Evolutionary conservation across 1,140 invertebrate species (phyloP).

Genomic region (Trinorchestia longiramus): DNA sequence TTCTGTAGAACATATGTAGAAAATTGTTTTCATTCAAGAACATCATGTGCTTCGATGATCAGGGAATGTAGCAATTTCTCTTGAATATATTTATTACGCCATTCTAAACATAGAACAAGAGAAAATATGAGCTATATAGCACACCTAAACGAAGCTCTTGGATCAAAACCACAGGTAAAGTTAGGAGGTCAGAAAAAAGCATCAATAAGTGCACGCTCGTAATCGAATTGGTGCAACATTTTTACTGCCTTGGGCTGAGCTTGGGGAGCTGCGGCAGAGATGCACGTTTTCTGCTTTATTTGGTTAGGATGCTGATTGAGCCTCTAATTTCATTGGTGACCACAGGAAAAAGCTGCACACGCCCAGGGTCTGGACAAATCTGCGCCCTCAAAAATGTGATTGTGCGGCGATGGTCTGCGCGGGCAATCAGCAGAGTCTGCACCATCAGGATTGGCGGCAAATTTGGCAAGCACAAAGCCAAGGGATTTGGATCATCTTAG

Average conservation of each 20-base stretch:
- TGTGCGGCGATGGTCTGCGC: background rate
- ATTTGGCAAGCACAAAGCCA: slow-evolving; percentile 40
- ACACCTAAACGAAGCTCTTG: background rate
- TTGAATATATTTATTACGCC: background rate
- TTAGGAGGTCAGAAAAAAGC: background rate
- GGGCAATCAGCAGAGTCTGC: slow-evolving; percentile 32
- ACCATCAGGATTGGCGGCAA: slow-evolving; percentile 7
- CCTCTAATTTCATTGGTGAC: slow-evolving; percentile 55
- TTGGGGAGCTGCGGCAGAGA: background rate
- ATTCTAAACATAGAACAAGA: background rate
- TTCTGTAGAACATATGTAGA: background rate
- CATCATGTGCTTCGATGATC: background rate
- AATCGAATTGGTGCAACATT: background rate
- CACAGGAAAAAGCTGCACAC: background rate
- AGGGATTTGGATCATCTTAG: slow-evolving; percentile 32
- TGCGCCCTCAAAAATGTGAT: slow-evolving; percentile 38
- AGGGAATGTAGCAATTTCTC: background rate
- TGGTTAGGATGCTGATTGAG: slow-evolving; percentile 52
- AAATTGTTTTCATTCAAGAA: background rate
- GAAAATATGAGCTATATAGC: background rate
- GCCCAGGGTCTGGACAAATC: slow-evolving; percentile 34
- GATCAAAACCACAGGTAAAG: background rate
- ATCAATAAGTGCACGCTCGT: background rate
- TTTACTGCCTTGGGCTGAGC: background rate
- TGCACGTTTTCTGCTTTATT: slow-evolving; percentile 41